Evolutionary conservation across 2,888 invertebrate species (phyloP), one percentile per base, ranked within the genome.

Genomic region (Erannis defoliaria): DNA sequence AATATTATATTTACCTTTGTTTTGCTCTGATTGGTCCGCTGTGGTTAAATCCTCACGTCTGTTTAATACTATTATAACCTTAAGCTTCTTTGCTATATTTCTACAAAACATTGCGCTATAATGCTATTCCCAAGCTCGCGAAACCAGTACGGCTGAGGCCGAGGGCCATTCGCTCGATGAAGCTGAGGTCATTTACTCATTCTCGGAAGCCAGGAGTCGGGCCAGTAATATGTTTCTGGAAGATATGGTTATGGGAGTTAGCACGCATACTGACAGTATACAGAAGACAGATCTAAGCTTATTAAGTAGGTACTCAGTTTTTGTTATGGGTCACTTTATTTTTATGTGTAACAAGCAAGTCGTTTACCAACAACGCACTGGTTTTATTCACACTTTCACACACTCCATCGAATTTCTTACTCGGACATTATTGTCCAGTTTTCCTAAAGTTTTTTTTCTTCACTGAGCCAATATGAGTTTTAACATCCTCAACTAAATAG

Each of bases 151-250:
- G 10, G n/a, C 38, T 10, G 26, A n/a, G 33, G 40, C n/a, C 31
- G 40, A 23, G 16, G 48, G n/a, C 8, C 26, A 26, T 26, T 49
- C 12, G 23, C 50, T 19, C 42, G 16, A 18, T 45, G 46, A 38
- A 53, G 50, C 38, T 31, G 58, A 16, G 33, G 66, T 67, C 74
- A 66, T 73, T 71, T 73, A 66, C 69, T 56, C 55, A 57, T 68
- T 66, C 43, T 57, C 57, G 62, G 66, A 55, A 61, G 40, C 57
- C 48, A 46, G 46, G 40, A 54, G 53, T 46, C 29, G 31, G 62
- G 65, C 35, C 61, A 43, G 68, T 76, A 74, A 76, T 73, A 56
- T 64, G 50, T 73, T 71, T 61, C 64, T 67, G 70, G 63, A 68
- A 77, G 70, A 56, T 37, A 19, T 8, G 43, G 62, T 57, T 62